Percentiles rank a stretch among this genome's conserved stretches.
Conservation (phyloP, 2,888 invertebrate genomes). For the Diloba caeruleocephala region DNA sequence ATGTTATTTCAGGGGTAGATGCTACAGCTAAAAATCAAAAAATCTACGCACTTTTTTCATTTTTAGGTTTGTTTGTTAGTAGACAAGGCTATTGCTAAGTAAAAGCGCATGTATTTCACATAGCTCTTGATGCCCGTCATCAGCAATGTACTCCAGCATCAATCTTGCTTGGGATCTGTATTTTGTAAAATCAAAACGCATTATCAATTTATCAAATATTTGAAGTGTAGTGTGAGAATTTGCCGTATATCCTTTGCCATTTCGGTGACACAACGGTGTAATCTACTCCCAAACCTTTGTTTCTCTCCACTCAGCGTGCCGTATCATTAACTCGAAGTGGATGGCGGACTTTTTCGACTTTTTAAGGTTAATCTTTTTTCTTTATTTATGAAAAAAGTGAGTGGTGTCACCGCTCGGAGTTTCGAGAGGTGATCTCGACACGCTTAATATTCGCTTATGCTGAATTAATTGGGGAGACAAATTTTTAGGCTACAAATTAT, state of each 20-base stretch:
- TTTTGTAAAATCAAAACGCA: too few relatives aligned
- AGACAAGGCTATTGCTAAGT: too few relatives aligned
- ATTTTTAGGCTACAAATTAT: slow-evolving; percentile 8
- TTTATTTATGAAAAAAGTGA: slow-evolving; percentile 80
- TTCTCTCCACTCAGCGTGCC: slow-evolving; percentile 86
- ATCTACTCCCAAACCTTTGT: slow-evolving; percentile 78
- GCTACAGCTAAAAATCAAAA: too few relatives aligned
- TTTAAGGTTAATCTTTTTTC: slow-evolving; percentile 85
- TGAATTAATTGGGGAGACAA: slow-evolving; percentile 69
- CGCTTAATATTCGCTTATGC: slow-evolving; percentile 71
- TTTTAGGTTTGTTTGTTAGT: too few relatives aligned
- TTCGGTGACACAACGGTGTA: slow-evolving; percentile 69
- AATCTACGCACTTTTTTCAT: too few relatives aligned
- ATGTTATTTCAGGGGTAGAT: too few relatives aligned
- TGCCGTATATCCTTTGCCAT: slow-evolving; percentile 1
- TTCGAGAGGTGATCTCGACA: slow-evolving; percentile 68
- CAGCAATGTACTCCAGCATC: too few relatives aligned
- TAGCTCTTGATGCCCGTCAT: too few relatives aligned
- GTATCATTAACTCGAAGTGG: slow-evolving; percentile 89
- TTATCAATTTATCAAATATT: too few relatives aligned
- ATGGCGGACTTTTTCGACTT: slow-evolving; percentile 81
- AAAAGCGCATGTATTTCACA: too few relatives aligned
- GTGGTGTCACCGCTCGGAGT: slow-evolving; percentile 82
- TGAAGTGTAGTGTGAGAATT: too few relatives aligned
- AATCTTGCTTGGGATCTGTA: too few relatives aligned